These are phyloP conservation scores for Mergus octosetaceus DNA, from an alignment of 2,797 vertebrate genomes.

Conservation along the genomic window DNA sequence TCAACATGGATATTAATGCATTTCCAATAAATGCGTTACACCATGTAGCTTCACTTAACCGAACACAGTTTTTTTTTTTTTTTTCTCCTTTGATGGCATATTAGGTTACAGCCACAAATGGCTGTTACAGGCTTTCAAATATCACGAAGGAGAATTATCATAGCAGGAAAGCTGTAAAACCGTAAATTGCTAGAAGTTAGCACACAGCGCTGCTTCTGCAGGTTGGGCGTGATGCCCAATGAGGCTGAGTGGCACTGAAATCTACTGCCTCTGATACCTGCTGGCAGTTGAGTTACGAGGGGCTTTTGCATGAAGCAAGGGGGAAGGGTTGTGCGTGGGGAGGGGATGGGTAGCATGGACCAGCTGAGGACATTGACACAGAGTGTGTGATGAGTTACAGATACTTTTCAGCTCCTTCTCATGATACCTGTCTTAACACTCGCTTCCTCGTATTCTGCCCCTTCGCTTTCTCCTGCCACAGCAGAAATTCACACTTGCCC, in stretches of 20 bases:
- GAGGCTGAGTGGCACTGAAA: background rate
- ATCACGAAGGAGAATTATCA: slow-evolving; percentile 22
- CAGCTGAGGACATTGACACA: background rate
- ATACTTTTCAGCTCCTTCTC: background rate
- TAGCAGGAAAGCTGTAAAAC: slow-evolving; percentile 29
- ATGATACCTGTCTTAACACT: background rate
- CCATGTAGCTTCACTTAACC: background rate
- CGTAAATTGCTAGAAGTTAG: slow-evolving; percentile 10
- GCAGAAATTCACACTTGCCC: background rate
- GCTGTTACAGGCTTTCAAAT: background rate
- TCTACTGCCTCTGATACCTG: background rate
- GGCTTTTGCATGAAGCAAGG: background rate
- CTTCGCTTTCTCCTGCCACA: background rate
- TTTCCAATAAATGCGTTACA: background rate
- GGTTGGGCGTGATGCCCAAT: background rate
- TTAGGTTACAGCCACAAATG: slow-evolving; percentile 2
- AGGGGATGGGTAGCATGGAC: background rate
- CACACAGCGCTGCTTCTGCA: background rate
- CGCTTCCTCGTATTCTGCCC: background rate
- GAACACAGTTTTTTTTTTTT: background rate
- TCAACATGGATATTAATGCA: background rate
- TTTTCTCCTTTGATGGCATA: background rate
- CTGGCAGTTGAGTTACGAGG: slow-evolving; percentile 19
- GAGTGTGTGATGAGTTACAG: background rate
- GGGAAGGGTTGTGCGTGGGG: background rate